A percentile compares a stretch with the other conserved stretches of the same genome.
Conservation (phyloP, 2,797 vertebrate genomes). For the Siniperca scherzeri region DNA sequence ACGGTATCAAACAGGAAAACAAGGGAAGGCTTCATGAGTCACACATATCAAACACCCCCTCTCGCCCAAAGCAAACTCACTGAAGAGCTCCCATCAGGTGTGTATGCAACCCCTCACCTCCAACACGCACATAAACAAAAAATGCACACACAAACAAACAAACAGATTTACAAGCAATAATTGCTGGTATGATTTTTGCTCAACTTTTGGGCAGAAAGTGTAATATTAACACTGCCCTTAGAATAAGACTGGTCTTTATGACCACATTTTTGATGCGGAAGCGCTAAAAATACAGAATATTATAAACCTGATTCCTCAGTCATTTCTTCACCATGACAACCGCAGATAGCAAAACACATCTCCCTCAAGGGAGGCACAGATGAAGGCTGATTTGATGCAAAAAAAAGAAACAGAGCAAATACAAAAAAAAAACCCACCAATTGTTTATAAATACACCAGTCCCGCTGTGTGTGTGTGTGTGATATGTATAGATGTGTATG, state of each 20-base stretch:
- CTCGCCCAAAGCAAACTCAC: constrained; percentile 36
- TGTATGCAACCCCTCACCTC: background rate
- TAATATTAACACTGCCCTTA: background rate
- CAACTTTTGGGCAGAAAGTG: background rate
- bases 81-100: constrained; percentile 34
- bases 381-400: constrained; percentile 36
- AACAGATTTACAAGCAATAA: background rate
- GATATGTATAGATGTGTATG: background rate
- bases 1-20: constrained; percentile 33
- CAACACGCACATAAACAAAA: background rate
- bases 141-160: background rate
- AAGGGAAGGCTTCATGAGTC: constrained; percentile 57
- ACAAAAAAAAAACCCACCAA: background rate
- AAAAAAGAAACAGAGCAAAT: constrained; percentile 5
- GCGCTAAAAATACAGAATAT: constrained; percentile 36
- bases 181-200: background rate
- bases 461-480: background rate
- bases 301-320: constrained; percentile 21
- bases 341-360: constrained; percentile 32
- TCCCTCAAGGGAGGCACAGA: constrained; percentile 33
- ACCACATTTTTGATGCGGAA: background rate
- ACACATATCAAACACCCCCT: constrained; percentile 51
- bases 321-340: constrained; percentile 72
- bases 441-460: background rate
- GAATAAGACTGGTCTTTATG: background rate